Base-by-base conservation (phyloP, 2,113 vertebrate genomes). In the Cisticola juncidis region DNA sequence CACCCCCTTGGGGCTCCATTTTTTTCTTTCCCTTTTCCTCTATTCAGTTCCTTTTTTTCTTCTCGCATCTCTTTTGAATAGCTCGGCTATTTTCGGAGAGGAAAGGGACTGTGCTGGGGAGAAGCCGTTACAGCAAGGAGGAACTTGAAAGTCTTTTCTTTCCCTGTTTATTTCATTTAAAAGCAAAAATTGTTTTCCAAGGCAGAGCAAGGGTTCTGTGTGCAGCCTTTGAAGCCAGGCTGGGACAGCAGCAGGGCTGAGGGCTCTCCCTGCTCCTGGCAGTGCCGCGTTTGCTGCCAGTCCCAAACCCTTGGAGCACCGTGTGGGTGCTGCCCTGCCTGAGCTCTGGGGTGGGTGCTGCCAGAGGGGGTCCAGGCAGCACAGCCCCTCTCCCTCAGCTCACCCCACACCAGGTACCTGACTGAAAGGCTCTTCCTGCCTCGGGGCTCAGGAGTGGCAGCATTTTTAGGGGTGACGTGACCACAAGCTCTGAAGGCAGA, bases 81-180 rank as follows among this genome's bases (percentile, higher is more conserved):
- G 97, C 69, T 95, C 96, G 95, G 97, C 97, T 98, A 97, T 98
- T 98, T 98, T 96, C 90, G 61, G 92, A 95, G 96, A 96, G 97
- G 96, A 88, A 81, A 72, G 96, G 96, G 95, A 73, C 73, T 77
- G 58, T 76, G 94, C 33, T 8, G 94, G 44, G 86, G 96, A 96
- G 94, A 94, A 97, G 97, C 96, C 51, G 57, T 93, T 98, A 95
- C 95, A 94, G 97, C 84, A 48, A 95, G 95, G 85, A 86, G 96
- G 95, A 96, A 95, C 95, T 93, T 94, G 97, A 93, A 94, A 96
- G 95, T 97, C 92, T 95, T 78, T 90, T 92, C 57, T 96, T 82
- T 71, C 81, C 95, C 91, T 93, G 73, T 53, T 94, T 85, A 91
- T 95, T 96, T 93, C 81, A n/a, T 86, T 90, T 78, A 88, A 94